Evolutionary conservation across 2,113 vertebrate species (phyloP), one percentile per base, ranked within the genome.

Genomic region (Grallaria varia): DNA sequence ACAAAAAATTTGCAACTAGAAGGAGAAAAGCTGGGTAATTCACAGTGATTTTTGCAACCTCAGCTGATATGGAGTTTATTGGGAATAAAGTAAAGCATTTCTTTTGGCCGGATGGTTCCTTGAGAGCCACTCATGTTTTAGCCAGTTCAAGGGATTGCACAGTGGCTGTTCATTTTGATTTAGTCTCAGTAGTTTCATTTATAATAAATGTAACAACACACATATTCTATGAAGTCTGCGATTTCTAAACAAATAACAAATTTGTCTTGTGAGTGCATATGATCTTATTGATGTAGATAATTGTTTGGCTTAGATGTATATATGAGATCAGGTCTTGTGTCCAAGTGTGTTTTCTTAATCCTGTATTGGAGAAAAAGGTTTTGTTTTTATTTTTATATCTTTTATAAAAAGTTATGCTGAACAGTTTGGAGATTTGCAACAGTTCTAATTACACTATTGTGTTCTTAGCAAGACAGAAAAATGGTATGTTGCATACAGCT

Each of bases 391-490:
- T 89, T 94, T 84, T 66, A 2, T 59, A 55, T 80, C 60, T 84
- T 84, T 87, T 92, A 87, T 53, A 92, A 37, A 39, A 96, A 89
- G 44, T 66, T 83, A 40, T 3, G 3, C 85, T 89, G 68, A 96
- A 90, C n/a, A 84, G 30, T 93, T 93, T 71, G 24, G 24, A 58
- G 53, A 45, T 47, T 81, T 95, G 60, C 44, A 69, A 56, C 76
- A 90, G 55, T 78, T 45, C n/a, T 95, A 91, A 94, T 93, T 96
- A 73, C 84, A 89, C 72, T 91, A 69, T 67, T 93, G 75, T 83
- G 74, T 87, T 96, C 81, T 82, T 95, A 96, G 94, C 9, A 3
- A 96, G 91, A 96, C 82, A 96, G 89, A 91, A 95, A 97, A 97
- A 96, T 93, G 25, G 66, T 87, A 96, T 60, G 62, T 83, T 96